These are phyloP conservation scores for Pharmacophagus antenor DNA, from an alignment of 2,888 invertebrate genomes.

Conservation along the genomic window DNA sequence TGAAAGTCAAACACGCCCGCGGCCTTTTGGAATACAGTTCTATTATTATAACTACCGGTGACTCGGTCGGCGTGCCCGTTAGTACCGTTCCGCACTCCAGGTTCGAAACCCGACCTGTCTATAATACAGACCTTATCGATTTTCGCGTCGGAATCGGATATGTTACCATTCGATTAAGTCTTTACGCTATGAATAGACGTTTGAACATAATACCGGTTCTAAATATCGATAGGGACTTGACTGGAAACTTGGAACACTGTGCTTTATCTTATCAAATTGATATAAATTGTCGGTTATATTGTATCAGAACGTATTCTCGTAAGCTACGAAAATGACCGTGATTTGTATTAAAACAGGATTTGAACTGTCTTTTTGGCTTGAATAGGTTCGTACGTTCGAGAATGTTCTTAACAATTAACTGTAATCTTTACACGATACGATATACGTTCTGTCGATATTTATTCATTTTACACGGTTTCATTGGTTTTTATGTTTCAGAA, in stretches of 20 bases:
- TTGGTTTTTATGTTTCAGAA: no score
- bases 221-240: not conserved
- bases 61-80: not conserved
- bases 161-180: not conserved
- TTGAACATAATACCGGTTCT: slow-evolving; percentile 2
- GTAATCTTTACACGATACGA: no score
- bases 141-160: not conserved
- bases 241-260: not conserved
- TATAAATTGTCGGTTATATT: not conserved
- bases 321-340: no score
- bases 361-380: no score
- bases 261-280: not conserved
- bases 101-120: not conserved
- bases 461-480: no score
- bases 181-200: not conserved
- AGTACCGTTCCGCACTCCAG: not conserved
- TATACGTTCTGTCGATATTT: no score
- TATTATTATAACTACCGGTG: slow-evolving; percentile 10
- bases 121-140: not conserved
- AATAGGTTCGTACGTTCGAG: no score
- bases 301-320: no score
- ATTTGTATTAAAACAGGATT: no score
- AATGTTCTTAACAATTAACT: no score
- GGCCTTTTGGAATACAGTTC: not conserved
- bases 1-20: slow-evolving; percentile 16